A percentile compares a stretch with the other conserved stretches of the same genome.
Evolutionary conservation across 2,888 invertebrate species (phyloP).

Genomic region (Labia minor): DNA sequence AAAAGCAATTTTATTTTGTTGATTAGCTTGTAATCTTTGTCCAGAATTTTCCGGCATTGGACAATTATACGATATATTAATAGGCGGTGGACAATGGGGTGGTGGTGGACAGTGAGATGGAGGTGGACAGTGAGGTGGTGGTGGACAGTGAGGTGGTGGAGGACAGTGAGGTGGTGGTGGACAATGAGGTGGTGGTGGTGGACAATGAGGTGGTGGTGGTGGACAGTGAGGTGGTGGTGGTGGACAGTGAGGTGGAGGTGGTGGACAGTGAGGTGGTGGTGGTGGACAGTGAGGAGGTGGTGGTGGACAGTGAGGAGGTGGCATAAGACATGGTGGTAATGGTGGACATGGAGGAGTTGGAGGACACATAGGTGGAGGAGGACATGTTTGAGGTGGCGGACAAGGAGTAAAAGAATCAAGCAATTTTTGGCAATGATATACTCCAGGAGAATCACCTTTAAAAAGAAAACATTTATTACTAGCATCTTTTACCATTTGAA

Average conservation of each 20-base stretch:
- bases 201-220: neutral
- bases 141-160: neutral
- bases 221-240: neutral
- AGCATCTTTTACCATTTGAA: constrained; percentile 20
- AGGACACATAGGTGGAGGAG: neutral
- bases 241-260: neutral
- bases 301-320: neutral
- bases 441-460: constrained; percentile 15
- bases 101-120: neutral
- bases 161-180: neutral
- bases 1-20: neutral
- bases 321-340: neutral
- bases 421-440: neutral
- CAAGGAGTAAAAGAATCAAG: neutral
- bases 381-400: neutral
- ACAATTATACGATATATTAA: neutral
- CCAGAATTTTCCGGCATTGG: neutral
- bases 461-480: constrained; percentile 21
- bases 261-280: neutral
- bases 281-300: neutral
- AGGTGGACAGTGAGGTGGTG: neutral
- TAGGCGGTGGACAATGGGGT: neutral
- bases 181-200: neutral
- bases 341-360: neutral
- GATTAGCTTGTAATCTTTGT: neutral